phyloP scores from a whole-genome alignment of 1,140 invertebrate species.

The Whitmania pigra region DNA sequence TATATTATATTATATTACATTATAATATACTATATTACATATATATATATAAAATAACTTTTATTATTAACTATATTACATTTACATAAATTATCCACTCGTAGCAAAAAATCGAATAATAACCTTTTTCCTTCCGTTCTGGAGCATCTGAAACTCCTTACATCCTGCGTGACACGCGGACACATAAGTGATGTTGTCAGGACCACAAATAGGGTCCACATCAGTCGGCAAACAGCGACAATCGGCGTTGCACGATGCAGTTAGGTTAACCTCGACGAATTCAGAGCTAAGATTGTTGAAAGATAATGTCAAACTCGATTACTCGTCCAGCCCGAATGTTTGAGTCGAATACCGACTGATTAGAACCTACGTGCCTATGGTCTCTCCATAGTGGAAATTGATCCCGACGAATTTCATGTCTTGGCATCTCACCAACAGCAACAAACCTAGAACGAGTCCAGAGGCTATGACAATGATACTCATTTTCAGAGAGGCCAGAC shows the following conservation, averaged over 20 bases:
- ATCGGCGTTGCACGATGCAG: conserved; percentile 26
- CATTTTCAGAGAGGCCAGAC: conserved; percentile 61
- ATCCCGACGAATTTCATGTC: conserved; percentile 61
- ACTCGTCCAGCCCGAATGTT: background rate
- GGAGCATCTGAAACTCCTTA: background rate
- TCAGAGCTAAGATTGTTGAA: background rate
- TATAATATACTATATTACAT: no score
- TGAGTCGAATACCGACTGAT: background rate
- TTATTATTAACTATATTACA: no score
- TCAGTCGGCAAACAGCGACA: conserved; percentile 27
- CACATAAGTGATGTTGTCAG: conserved; percentile 18
- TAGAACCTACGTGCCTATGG: conserved; percentile 22
- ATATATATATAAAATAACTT: no score
- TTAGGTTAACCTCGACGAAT: background rate
- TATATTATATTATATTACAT: no score
- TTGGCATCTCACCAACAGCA: conserved; percentile 61
- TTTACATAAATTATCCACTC: no score
- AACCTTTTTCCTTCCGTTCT: no score
- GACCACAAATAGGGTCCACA: conserved; percentile 24
- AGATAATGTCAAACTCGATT: background rate
- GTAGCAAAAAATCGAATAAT: no score
- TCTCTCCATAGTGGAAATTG: conserved; percentile 47
- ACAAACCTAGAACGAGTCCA: conserved; percentile 50
- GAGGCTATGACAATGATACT: conserved; percentile 52
- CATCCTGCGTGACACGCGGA: conserved; percentile 25